Conservation (phyloP, 2,888 invertebrate species). For the Lasioglossum pauxillum region DNA sequence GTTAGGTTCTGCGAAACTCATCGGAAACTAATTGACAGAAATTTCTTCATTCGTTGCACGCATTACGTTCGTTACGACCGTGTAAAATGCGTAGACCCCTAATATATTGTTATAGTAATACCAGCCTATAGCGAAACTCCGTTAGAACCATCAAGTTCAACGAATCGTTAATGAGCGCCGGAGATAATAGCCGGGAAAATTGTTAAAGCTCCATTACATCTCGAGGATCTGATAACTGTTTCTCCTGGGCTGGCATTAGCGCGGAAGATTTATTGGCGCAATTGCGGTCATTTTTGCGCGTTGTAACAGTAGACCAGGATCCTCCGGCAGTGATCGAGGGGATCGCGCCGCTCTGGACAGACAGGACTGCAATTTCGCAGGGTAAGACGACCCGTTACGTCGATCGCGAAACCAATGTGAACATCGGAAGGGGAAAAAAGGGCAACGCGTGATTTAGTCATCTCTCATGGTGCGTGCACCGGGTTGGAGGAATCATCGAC, state of each 20-base stretch:
- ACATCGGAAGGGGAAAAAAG: constrained; percentile 16
- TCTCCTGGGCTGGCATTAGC: constrained; percentile 61
- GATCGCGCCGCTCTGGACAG: constrained; percentile 47
- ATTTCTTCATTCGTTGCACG: not conserved
- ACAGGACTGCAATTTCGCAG: constrained; percentile 65
- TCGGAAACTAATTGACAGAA: not conserved
- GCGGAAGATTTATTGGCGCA: constrained; percentile 65
- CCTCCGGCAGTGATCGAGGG: constrained; percentile 34
- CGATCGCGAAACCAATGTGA: constrained; percentile 34
- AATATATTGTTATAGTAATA: constrained; percentile 54
- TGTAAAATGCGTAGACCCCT: not conserved
- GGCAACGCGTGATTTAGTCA: constrained; percentile 31
- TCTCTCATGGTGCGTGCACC: not conserved
- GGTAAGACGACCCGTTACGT: constrained; percentile 44
- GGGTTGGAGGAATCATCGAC: not conserved
- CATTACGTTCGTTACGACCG: not conserved
- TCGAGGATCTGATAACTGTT: constrained; percentile 66
- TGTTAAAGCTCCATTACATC: constrained; percentile 65
- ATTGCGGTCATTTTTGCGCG: constrained; percentile 54
- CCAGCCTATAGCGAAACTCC: constrained; percentile 30
- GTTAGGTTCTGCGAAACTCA: not conserved
- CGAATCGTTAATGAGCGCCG: constrained; percentile 65
- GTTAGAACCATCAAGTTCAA: constrained; percentile 54
- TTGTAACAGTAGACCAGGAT: constrained; percentile 40
- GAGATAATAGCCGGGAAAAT: constrained; percentile 66